Percentiles rank a stretch among this genome's conserved stretches.
Evolutionary conservation across 2,888 invertebrate genomes (phyloP).

Genomic region (Cephalotes varians): DNA sequence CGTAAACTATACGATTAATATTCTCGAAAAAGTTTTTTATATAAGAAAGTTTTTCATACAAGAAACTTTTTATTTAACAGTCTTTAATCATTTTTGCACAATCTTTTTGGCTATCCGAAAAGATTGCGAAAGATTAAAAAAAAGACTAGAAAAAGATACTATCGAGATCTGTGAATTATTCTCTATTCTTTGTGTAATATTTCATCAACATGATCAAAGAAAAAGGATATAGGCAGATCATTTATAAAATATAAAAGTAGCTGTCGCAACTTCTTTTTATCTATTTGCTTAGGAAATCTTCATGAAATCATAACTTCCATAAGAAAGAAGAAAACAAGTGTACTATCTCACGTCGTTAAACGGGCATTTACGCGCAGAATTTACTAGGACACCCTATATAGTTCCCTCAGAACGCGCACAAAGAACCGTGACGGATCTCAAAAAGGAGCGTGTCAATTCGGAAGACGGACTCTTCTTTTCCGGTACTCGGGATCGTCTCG

Average conservation of each 20-base stretch:
- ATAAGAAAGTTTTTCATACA: not conserved
- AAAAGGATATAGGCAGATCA: conserved; percentile 2
- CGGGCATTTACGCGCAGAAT: conserved; percentile 6
- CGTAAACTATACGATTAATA: not conserved
- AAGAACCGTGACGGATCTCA: conserved; percentile 44
- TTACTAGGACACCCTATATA: conserved; percentile 17
- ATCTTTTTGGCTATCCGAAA: not conserved
- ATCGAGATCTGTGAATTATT: not conserved
- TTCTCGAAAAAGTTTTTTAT: not conserved
- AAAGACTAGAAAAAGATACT: not conserved
- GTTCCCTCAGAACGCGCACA: conserved; percentile 35
- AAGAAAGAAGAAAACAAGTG: conserved; percentile 20
- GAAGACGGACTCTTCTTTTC: conserved; percentile 44
- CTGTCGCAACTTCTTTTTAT: conserved; percentile 8
- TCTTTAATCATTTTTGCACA: not conserved
- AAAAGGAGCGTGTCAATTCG: conserved; percentile 52
- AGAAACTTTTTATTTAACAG: not conserved
- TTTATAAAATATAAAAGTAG: not conserved
- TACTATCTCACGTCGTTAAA: not conserved
- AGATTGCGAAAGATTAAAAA: not conserved
- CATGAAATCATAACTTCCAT: conserved; percentile 17
- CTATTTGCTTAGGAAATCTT: conserved; percentile 28
- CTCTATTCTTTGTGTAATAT: not conserved
- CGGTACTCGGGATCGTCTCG: conserved; percentile 25
- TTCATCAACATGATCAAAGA: not conserved